Evolutionary conservation across 2,113 vertebrate genomes (phyloP), one percentile per base, ranked within the genome.

Genomic region (Pedionomus torquatus): DNA sequence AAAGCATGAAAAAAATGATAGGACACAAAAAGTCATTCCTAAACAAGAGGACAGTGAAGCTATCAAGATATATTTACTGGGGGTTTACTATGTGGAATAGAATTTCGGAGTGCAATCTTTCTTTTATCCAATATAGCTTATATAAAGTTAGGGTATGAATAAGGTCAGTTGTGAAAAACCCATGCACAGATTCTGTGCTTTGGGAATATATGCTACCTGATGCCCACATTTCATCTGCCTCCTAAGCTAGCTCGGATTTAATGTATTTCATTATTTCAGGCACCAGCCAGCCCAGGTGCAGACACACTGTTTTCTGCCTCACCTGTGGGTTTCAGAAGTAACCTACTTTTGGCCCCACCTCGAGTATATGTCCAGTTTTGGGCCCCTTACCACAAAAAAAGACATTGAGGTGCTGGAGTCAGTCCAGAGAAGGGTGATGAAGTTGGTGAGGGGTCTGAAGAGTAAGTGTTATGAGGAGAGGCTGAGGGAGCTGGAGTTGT

Each of bases 161-260:
- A 75, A 52, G 23, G 37, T 83, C 5, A 14, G 4, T 75, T 78
- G 43, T 77, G 54, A 54, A 30, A 68, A 48, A 58, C 44, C 10
- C 33, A 1, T 43, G 13, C 51, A 9, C 33, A 48, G 18, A 9
- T 69, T 80, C 37, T 85, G 17, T 85, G 57, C 5, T n/a, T 87
- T 86, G 71, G 28, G n/a, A 81, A 6, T 77, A 21, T 0, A 0
- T 21, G 1, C 1, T 89, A 18, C 37, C 23, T 64, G 37, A 43
- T 65, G 41, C 23, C 60, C 20, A 5, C 9, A 7, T 93, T 72
- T 81, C 54, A 78, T 0, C 33, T 83, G 37, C 46, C n/a, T 39
- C 17, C 4, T 49, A 26, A 82, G 43, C 16, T 54, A 16, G 26
- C 43, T 85, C 20, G 21, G 41, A 37, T 24, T 30, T 82, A 37